Percentiles rank a stretch among this genome's conserved stretches.
Conservation (phyloP, 1,140 invertebrate species). For the Drosophila ohnishii region DNA sequence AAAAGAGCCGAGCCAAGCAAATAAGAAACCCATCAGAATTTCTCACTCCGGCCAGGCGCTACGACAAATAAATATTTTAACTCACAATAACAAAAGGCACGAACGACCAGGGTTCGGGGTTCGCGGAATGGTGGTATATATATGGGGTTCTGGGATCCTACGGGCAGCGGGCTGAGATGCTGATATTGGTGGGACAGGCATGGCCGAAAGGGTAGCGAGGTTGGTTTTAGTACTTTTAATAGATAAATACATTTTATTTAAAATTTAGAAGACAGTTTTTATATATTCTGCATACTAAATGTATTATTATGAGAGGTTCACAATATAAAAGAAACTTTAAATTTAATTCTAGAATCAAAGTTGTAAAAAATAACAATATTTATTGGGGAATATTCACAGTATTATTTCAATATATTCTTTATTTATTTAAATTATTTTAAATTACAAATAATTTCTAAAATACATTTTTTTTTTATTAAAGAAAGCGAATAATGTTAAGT, state of each 20-base stretch:
- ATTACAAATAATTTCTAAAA: too few species aligned
- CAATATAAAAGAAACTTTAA: too few species aligned
- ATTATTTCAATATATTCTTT: too few species aligned
- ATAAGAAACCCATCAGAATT: conserved; percentile 82
- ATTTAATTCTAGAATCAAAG: too few species aligned
- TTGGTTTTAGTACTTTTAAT: neutral
- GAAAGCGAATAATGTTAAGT: neutral
- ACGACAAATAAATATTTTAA: conserved; percentile 82
- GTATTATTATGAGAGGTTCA: too few species aligned
- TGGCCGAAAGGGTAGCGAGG: conserved; percentile 18
- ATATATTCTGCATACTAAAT: too few species aligned
- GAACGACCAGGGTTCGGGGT: conserved; percentile 33
- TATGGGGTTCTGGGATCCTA: conserved; percentile 17
- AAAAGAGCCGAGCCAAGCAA: conserved; percentile 69
- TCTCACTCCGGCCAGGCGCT: conserved; percentile 79
- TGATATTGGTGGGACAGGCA: conserved; percentile 27
- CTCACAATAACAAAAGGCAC: conserved; percentile 77
- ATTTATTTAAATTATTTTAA: too few species aligned
- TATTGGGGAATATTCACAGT: too few species aligned
- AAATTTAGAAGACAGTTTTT: too few species aligned
- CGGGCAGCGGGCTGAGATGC: conserved; percentile 25
- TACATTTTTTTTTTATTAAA: neutral
- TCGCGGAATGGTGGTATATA: conserved; percentile 1
- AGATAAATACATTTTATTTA: too few species aligned
- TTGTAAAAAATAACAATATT: too few species aligned